These are phyloP conservation scores for Blera fallax DNA, from an alignment of 2,888 invertebrate genomes.

Conservation along the genomic window DNA sequence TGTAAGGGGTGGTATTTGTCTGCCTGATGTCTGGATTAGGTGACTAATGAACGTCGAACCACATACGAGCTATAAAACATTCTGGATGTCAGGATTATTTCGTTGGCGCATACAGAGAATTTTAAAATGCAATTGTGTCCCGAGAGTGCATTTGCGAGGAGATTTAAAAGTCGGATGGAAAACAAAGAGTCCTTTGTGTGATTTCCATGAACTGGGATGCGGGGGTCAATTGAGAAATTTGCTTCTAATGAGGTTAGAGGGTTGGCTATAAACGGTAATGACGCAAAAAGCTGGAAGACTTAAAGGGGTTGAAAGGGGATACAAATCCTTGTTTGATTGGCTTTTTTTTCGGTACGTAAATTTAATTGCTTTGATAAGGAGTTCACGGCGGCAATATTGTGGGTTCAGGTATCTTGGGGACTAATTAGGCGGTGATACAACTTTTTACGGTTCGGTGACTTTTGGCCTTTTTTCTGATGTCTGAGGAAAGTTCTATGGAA, in stretches of 20 bases:
- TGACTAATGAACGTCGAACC: constrained; percentile 12
- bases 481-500: no score
- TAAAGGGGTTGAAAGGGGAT: background rate
- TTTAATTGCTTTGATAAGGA: background rate
- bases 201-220: background rate
- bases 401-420: no score
- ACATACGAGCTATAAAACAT: background rate
- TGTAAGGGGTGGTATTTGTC: background rate
- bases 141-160: background rate
- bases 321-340: background rate
- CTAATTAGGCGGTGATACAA: no score
- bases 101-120: background rate
- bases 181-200: constrained; percentile 20
- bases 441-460: no score
- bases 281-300: background rate
- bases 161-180: background rate
- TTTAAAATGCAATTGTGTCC: constrained; percentile 9
- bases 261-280: background rate
- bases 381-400: background rate
- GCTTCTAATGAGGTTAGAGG: background rate
- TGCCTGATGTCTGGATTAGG: constrained; percentile 15
- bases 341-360: background rate
- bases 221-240: background rate
- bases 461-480: no score
- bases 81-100: background rate